Base-by-base conservation (phyloP, 1,140 invertebrate genomes). In the Formica exsecta region DNA sequence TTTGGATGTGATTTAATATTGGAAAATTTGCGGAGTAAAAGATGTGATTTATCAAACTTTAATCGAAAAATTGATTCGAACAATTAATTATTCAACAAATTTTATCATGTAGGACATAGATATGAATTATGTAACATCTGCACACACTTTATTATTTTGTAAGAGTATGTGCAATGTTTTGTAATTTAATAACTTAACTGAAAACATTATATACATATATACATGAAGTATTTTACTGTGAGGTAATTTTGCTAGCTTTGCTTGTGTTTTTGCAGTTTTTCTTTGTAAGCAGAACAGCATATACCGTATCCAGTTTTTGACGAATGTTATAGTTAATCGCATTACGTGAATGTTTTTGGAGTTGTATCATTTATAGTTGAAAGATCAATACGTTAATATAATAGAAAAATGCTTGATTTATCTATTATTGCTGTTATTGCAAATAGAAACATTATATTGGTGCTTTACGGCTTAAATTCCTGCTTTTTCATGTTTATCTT, bases 121-220 rank as follows among this genome's bases (percentile, higher is more conserved):
- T 62, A 51, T 36, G 44, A 51, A 66, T 79, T 38, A 36, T 36
- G 6, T 51, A 29, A 13, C 16, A 51, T 51, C 54, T 22, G 25
- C 6, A 32, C 2, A 51, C 0, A 51, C 16, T 51, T 51, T 16
- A 19, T 41, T 5, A 25, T 29, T 66, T 25, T 16, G 0, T 68
- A 44, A 3, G 6, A 48, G 13, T 44, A 44, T 16, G 48, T 66
- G 5, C 48, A 9, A 68, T 29, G 62, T n/a, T 54, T 66, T 25
- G 13, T 66, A 68, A 79, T 68, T 79, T 54, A 79, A 79, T 79
- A 66, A 79, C n/a, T 79, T 16, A 32, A 8, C 44, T 22, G 22
- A 32, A 79, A 57, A 57, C 4, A 38, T 0, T 22, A 68, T 25
- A 32, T 9, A 29, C 13, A 64, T 38, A 11, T 7, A 29, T 29